Conservation (phyloP, 2,113 vertebrate genomes). For the Oncorhynchus keta region DNA sequence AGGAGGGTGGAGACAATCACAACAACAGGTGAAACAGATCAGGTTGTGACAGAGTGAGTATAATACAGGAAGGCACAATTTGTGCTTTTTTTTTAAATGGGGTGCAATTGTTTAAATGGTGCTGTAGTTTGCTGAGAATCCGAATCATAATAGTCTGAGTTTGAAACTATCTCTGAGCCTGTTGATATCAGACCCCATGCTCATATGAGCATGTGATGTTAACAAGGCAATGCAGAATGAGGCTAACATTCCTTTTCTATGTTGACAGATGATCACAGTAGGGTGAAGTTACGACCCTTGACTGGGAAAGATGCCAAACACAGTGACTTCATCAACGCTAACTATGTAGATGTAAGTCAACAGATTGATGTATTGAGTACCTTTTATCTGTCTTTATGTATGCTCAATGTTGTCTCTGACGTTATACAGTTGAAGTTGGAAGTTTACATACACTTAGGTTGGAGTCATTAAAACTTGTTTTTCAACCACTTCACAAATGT, state of each 20-base stretch:
- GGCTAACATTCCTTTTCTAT: neutral
- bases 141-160: too few relatives aligned
- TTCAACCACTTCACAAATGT: too few relatives aligned
- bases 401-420: neutral
- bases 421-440: neutral
- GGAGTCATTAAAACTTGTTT: too few relatives aligned
- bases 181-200: neutral
- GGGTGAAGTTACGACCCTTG: conserved; percentile 94
- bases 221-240: neutral
- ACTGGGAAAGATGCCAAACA: conserved; percentile 97
- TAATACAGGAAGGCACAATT: too few relatives aligned
- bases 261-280: conserved; percentile 92
- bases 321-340: conserved; percentile 99
- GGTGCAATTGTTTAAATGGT: too few relatives aligned
- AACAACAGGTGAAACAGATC: conserved; percentile 11
- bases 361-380: too few relatives aligned
- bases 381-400: too few relatives aligned
- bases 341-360: conserved; percentile 96
- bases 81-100: too few relatives aligned
- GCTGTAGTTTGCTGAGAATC: too few relatives aligned
- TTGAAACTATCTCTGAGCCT: neutral
- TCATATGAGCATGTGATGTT: neutral
- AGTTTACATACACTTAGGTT: too few relatives aligned
- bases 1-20: too few relatives aligned
- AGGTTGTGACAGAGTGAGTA: neutral